Percentiles rank a stretch among this genome's conserved stretches.
phyloP scores from a whole-genome alignment of 2,888 invertebrate genomes.

The Dynastes tityus region DNA sequence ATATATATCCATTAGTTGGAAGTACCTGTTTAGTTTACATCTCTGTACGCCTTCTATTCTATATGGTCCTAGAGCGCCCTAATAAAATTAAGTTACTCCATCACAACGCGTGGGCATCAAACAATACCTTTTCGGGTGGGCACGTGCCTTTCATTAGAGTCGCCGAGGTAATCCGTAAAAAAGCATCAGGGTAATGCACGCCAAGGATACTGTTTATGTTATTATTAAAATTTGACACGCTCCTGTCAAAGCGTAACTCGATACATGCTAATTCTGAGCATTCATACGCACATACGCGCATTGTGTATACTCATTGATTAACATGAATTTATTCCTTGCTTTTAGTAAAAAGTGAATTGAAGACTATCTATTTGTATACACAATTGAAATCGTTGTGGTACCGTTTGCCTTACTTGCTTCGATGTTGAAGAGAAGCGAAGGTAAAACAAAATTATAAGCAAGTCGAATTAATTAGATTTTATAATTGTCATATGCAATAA shows the following conservation, averaged over 20 bases:
- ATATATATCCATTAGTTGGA: neutral
- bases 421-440: too few species aligned
- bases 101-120: constrained; percentile 24
- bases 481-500: too few species aligned
- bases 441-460: too few species aligned
- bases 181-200: constrained; percentile 40
- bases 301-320: neutral
- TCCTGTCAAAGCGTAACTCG: constrained; percentile 24
- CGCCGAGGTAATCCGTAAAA: constrained; percentile 60
- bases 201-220: constrained; percentile 44
- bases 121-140: constrained; percentile 58
- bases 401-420: too few species aligned
- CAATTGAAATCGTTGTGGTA: too few species aligned
- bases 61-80: constrained; percentile 22
- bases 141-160: constrained; percentile 62
- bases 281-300: neutral
- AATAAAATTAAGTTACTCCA: constrained; percentile 18
- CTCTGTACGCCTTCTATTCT: neutral
- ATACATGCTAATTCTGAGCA: constrained; percentile 20
- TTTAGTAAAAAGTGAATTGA: too few species aligned
- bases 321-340: too few species aligned
- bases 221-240: constrained; percentile 41
- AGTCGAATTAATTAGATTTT: too few species aligned
- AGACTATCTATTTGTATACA: too few species aligned
- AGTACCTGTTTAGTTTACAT: neutral